Conservation (phyloP, 35 echinoderm and acorn worm genomes). For the Apostichopus japonicus region DNA sequence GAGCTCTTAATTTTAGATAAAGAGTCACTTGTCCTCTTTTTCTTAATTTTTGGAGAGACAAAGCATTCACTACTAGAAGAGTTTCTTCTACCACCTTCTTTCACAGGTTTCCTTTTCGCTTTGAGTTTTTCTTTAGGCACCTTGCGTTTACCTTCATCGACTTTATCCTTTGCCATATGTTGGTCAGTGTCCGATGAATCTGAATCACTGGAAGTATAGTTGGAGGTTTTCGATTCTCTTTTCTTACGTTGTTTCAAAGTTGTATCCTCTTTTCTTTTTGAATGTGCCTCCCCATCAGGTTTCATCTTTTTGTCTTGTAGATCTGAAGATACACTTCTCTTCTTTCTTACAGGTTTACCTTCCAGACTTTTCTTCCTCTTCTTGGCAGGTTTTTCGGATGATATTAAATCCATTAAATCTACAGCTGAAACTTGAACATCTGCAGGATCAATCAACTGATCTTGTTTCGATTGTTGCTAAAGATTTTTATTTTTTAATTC, state of each 20-base stretch:
- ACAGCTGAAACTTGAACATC: constrained; percentile 19
- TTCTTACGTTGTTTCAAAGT: not conserved
- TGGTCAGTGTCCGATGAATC: not conserved
- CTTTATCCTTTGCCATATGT: not conserved
- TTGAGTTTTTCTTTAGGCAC: not conserved
- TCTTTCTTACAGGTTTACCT: constrained; percentile 20
- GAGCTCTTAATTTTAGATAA: not conserved
- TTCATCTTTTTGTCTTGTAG: not conserved
- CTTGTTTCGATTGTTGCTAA: constrained; percentile 26
- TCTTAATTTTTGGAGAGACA: not conserved
- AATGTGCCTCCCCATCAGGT: not conserved
- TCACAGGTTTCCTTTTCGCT: not conserved
- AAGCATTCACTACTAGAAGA: not conserved
- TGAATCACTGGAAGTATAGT: not conserved
- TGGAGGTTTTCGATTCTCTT: not conserved
- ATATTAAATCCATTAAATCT: constrained; percentile 28
- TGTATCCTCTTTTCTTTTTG: not conserved
- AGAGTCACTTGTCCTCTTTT: not conserved
- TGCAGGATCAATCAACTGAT: not conserved
- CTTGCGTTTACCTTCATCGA: not conserved
- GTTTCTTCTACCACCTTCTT: constrained; percentile 6
- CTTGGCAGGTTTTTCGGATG: constrained; percentile 9
- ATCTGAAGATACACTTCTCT: constrained; percentile 22
- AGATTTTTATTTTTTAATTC: not conserved
- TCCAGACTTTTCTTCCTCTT: constrained; percentile 39